Base-by-base conservation (phyloP, 2,797 vertebrate species). In the Chelon labrosus region DNA sequence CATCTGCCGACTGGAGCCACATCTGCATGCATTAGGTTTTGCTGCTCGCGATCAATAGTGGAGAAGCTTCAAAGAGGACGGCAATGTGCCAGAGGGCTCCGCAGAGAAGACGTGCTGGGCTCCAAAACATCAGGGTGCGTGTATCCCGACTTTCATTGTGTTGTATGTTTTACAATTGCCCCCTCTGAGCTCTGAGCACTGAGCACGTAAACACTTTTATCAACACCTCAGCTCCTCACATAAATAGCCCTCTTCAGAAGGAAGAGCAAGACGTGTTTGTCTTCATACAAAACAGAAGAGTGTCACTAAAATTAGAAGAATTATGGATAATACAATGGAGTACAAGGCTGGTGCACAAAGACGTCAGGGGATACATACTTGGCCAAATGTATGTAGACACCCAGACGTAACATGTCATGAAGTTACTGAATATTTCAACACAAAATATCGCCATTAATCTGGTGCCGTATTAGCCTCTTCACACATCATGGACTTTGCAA, bases 51-150 rank as follows among this genome's bases (percentile, higher is more conserved):
- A 92, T 92, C 89, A 89, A 91, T 89, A 84, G 86, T 61, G 76
- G 78, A 78, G 83, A 73, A 52, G 83, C 85, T 89, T 89, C 86
- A 91, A 88, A 90, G 85, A 80, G 76, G 76, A 83, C 69, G 35
- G 71, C 72, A 0, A 22, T 22, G 73, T 65, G 88, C 85, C 88
- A 85, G 73, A 83, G 82, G 88, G 85, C 83, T 84, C 77, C 7
- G 2, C 7, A 8, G 74, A 86, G 75, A 13, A 77, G 72, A 85
- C 50, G 62, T 58, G 68, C 63, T 52, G 70, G 7, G 76, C 77
- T 64, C 41, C 62, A 83, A 77, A 73, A 75, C 73, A 70, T 70
- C 68, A 13, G 69, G 63, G 68, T 58, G 58, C 10, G 22, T 58
- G 66, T 54, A 75, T 81, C 64, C 71, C 7, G 49, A 69, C 73